Conservation (phyloP, 2,113 vertebrate genomes). For the Pseudopodoces humilis region DNA sequence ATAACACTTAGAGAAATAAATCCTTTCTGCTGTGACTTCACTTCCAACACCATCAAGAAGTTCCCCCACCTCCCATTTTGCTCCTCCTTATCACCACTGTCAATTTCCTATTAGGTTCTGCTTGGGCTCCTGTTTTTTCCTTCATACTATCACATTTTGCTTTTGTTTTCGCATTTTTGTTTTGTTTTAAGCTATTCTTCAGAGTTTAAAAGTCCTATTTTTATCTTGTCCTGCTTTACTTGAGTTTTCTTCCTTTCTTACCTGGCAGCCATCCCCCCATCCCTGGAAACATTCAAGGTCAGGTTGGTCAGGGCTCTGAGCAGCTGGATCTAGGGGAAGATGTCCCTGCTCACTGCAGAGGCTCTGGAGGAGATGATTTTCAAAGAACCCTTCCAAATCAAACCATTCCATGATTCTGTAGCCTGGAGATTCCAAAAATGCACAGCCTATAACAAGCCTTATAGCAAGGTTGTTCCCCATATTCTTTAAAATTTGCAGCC, state of each 20-base stretch:
- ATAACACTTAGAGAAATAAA: neutral
- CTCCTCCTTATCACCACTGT: neutral
- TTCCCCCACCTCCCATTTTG: neutral
- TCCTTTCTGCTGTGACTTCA: neutral
- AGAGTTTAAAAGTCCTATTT: neutral
- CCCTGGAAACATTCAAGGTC: neutral
- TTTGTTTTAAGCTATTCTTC: neutral
- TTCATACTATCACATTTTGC: neutral
- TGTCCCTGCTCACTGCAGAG: neutral
- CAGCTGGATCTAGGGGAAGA: neutral
- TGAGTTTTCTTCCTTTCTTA: neutral
- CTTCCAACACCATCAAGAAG: neutral
- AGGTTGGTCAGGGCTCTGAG: neutral
- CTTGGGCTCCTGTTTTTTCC: neutral
- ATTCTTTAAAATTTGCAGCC: neutral
- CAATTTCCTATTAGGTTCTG: neutral
- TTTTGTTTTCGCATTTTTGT: no score
- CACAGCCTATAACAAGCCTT: neutral
- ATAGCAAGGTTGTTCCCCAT: neutral
- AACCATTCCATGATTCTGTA: neutral
- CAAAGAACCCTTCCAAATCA: neutral
- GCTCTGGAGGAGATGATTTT: neutral
- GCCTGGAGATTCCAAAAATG: neutral
- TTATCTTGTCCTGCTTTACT: neutral
- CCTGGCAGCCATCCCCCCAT: neutral